Evolutionary conservation across 1,140 invertebrate genomes (phyloP), one percentile per base, ranked within the genome.

Genomic region (Papilio dardanus): DNA sequence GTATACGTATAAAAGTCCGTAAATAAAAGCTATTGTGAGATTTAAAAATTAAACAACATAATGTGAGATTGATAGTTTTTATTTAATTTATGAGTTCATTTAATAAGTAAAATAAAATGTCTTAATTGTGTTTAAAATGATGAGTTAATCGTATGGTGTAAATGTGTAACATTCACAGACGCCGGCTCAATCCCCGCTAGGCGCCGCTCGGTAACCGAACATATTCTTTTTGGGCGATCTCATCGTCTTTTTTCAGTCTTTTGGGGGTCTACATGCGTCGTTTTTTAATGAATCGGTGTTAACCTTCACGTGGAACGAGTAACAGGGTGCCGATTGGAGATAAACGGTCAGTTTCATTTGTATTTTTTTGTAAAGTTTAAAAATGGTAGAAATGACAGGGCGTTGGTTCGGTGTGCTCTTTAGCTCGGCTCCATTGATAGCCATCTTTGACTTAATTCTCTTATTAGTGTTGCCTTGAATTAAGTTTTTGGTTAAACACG

Each of bases 241-340:
- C 76, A 71, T 89, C 74, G 79, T 89, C 89, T 86, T 93, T 91
- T 92, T 91, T 88, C 89, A 92, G 88, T 91, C 90, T 93, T 93
- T 92, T 93, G 89, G 91, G 89, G 91, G 91, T 93, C 90, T 84
- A 87, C 83, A 86, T 81, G 83, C 82, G 82, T 90, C 81, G 77
- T 92, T 93, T 92, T 93, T 93, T 91, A 93, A 92, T 89, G 88
- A 92, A 91, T 91, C 91, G 85, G 91, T 93, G 91, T 92, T 93
- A 93, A 92, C 91, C 91, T 93, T 93, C 90, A 84, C 88, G 80
- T 90, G 86, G 88, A 90, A 90, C 90, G 88, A 87, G 88, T 92
- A 91, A 93, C 89, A 88, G 91, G 91, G 90, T 93, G 91, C 88
- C 86, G 91, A 93, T 93, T 90, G 86, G 76, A 93, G 91, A 93